Evolutionary conservation across 2,888 invertebrate species (phyloP), one percentile per base, ranked within the genome.

Genomic region (Linnaemya tessellans): DNA sequence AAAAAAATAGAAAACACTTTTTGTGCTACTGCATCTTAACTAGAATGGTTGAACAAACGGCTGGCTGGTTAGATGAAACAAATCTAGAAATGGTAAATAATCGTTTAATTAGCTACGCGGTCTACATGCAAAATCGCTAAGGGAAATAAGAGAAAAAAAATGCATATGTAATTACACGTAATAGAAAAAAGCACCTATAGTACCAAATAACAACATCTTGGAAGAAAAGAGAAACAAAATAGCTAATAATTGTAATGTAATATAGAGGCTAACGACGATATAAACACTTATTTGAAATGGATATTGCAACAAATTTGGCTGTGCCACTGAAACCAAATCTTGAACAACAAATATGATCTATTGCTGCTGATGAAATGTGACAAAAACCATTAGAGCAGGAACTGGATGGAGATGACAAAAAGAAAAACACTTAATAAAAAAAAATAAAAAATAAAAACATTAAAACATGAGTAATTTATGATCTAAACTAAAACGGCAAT

Each of bases 71-170:
- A 62, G 83, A 84, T 75, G 68, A 75, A 74, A 73, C 78, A 73
- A 67, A 81, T 78, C 86, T 84, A 73, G 71, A 87, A 87, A 88
- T 87, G 88, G 88, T 86, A 87, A 87, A 88, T 88, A 88, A 89
- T 88, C 88, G 88, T 88, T 91, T 91, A 91, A 91, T 91, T 91
- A 91, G 91, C 90, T 91, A 91, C 91, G 91, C 91, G 86, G 86
- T 86, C 86, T 87, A 87, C 86, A 87, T 87, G 86, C 83, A 87
- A 78, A 86, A 82, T 83, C 86, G 83, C 84, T 84, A 73, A 84
- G 84, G 84, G 84, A 81, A 84, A 84, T 84, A 46, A 68, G 20
- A 18, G 22, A 20, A 70, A 51, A 30, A 43, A 43, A 35, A n/a
- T 18, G 18, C 4, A 22, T 49, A 67, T 1, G 3, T 30, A 51